A percentile compares a stretch with the other conserved stretches of the same genome.
phyloP scores from a whole-genome alignment of 1,140 invertebrate genomes.

The Bathynomus jamesi region DNA sequence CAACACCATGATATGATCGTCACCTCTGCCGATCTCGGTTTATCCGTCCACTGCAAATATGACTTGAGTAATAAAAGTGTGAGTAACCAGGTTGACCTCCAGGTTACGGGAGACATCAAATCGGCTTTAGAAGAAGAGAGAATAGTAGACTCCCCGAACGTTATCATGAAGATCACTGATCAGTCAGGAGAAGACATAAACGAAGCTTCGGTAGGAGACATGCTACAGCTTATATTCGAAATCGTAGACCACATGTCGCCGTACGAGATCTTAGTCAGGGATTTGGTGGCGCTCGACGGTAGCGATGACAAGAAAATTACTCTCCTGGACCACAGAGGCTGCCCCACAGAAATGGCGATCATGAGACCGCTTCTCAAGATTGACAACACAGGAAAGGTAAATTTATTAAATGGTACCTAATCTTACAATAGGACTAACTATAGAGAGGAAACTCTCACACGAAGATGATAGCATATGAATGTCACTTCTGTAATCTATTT shows the following conservation, averaged over 20 bases:
- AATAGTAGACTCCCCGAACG: conserved; percentile 49
- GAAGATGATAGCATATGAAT: too few species aligned
- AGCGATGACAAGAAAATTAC: conserved; percentile 48
- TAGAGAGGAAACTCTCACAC: too few species aligned
- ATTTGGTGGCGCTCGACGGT: conserved; percentile 51
- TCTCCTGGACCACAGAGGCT: conserved; percentile 48
- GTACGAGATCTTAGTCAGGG: conserved; percentile 52
- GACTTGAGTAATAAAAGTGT: conserved; percentile 49
- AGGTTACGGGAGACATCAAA: conserved; percentile 41
- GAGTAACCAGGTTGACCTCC: conserved; percentile 44
- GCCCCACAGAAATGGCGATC: conserved; percentile 49
- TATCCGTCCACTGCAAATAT: conserved; percentile 50
- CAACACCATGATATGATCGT: conserved; percentile 53
- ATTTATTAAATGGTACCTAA: neutral
- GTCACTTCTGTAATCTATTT: too few species aligned
- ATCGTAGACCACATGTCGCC: conserved; percentile 48
- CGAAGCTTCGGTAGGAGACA: conserved; percentile 47
- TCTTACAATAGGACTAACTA: too few species aligned
- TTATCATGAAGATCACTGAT: conserved; percentile 50
- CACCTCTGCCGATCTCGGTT: conserved; percentile 49
- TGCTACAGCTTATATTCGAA: conserved; percentile 49
- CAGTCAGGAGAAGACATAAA: conserved; percentile 45
- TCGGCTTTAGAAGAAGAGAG: conserved; percentile 43
- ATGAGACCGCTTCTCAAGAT: conserved; percentile 45
- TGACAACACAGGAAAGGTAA: conserved; percentile 39